Conservation (phyloP, 1,140 invertebrate genomes). For the Dreissena polymorpha region DNA sequence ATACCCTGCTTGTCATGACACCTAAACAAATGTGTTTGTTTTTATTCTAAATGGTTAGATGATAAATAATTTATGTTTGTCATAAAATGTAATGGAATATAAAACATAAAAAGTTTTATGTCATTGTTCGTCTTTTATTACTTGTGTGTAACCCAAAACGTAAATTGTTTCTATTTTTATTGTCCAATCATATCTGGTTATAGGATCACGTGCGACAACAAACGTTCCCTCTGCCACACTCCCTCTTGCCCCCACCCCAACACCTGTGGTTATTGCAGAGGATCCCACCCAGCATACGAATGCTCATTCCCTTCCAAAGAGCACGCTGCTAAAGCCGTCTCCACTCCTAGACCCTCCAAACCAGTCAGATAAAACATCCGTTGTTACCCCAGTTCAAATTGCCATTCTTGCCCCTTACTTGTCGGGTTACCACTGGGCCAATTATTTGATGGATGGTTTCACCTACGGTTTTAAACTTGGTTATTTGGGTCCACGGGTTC, state of each 20-base stretch:
- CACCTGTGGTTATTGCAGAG: slow-evolving; percentile 35
- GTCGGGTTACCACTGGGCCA: background rate
- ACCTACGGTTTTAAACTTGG: slow-evolving; percentile 30
- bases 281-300: background rate
- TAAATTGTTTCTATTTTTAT: too few relatives aligned
- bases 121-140: too few relatives aligned
- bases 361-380: background rate
- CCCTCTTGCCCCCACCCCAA: slow-evolving; percentile 1
- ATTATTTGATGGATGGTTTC: slow-evolving; percentile 46
- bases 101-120: too few relatives aligned
- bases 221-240: background rate
- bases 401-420: background rate
- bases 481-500: background rate
- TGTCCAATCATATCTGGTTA: too few relatives aligned
- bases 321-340: background rate
- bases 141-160: too few relatives aligned
- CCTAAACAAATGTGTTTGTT: too few relatives aligned
- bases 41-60: too few relatives aligned
- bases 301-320: slow-evolving; percentile 1
- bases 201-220: too few relatives aligned
- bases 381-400: slow-evolving; percentile 11
- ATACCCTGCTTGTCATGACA: too few relatives aligned
- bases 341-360: background rate
- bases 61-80: too few relatives aligned
- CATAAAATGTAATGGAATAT: too few relatives aligned